Conservation (phyloP, 1,140 invertebrate genomes). For the Brachionus plicatilis region DNA sequence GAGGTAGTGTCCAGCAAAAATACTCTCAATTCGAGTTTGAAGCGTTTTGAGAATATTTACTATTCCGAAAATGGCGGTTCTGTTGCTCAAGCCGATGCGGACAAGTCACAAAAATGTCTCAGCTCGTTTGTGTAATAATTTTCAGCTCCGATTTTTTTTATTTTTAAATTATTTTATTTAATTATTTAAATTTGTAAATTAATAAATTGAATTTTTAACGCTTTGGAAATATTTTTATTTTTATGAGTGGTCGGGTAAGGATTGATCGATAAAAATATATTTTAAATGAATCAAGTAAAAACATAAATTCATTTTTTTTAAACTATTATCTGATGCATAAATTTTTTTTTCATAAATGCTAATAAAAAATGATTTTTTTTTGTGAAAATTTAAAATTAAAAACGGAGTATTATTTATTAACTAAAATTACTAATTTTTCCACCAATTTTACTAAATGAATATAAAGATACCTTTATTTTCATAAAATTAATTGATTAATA, state of each 20-base stretch:
- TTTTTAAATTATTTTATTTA: not conserved
- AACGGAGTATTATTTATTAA: too few relatives aligned
- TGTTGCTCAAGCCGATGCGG: not conserved
- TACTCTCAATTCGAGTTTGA: not conserved
- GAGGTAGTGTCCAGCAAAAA: not conserved
- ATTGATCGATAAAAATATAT: not conserved
- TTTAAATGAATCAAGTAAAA: too few relatives aligned
- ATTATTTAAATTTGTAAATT: not conserved
- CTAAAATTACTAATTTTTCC: too few relatives aligned
- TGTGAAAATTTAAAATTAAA: too few relatives aligned
- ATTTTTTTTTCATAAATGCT: too few relatives aligned
- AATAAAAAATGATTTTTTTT: too few relatives aligned
- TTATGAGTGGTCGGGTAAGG: not conserved
- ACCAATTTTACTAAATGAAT: too few relatives aligned
- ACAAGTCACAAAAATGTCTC: not conserved
- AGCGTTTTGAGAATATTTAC: slow-evolving; percentile 15
- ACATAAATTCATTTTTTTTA: not conserved
- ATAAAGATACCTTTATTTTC: too few relatives aligned
- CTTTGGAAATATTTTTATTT: not conserved
- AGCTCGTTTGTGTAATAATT: slow-evolving; percentile 9
- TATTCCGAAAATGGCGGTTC: not conserved
- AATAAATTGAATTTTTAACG: not conserved
- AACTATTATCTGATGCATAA: not conserved
- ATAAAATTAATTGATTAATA: too few relatives aligned
- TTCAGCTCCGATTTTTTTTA: not conserved